Conservation (phyloP, 2,113 vertebrate species). For the Lasiurus cinereus region DNA sequence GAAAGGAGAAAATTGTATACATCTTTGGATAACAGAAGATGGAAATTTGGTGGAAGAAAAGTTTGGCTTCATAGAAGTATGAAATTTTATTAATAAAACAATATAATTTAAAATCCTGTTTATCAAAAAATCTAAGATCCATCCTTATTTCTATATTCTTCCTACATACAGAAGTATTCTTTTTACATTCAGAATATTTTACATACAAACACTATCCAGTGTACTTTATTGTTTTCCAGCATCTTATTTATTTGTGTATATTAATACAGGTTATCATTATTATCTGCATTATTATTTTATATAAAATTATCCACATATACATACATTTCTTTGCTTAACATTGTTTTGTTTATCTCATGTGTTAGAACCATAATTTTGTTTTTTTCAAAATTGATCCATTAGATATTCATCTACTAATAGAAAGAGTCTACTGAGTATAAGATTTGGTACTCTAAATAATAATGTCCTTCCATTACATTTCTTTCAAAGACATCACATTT, state of each 20-base stretch:
- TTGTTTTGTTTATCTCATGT: background rate
- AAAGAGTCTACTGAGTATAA: background rate
- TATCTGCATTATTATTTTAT: background rate
- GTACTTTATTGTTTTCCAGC: background rate
- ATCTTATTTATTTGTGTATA: background rate
- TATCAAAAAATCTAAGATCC: slow-evolving; percentile 20
- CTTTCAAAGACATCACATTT: background rate
- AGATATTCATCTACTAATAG: background rate
- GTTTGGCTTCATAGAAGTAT: background rate
- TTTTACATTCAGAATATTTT: background rate
- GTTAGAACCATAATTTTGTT: background rate
- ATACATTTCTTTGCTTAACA: background rate
- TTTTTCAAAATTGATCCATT: background rate
- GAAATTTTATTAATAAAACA: background rate
- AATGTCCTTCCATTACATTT: background rate
- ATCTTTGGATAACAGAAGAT: background rate
- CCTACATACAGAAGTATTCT: background rate
- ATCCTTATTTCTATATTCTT: background rate
- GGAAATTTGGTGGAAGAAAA: background rate
- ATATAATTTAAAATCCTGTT: background rate
- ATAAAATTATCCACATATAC: background rate
- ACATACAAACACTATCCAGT: background rate
- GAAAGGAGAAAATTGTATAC: background rate
- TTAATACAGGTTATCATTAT: background rate
- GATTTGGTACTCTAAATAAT: background rate